Base-by-base conservation (phyloP, 2,797 vertebrate genomes). In the Gymnopithys bicolor region DNA sequence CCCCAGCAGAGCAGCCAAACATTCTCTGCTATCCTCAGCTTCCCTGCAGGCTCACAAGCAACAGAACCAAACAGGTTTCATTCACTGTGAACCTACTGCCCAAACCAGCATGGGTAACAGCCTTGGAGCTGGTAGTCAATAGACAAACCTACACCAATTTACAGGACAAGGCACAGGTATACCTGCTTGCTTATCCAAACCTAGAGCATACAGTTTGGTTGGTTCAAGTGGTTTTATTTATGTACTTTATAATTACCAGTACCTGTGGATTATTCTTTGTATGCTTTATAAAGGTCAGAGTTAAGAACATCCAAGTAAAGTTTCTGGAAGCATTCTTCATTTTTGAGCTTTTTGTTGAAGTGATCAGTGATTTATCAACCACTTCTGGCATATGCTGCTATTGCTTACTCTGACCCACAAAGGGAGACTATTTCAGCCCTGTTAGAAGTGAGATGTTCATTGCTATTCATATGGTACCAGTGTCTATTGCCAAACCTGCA, bases 131-230 rank as follows among this genome's bases (percentile, higher is more conserved):
- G 27, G 27, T 10, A 77, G 9, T 8, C 53, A 45, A 55, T 23
- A 83, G 39, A 58, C 55, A 56, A 67, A 39, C 25, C 41, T 63
- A 19, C 33, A 28, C 0, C 0, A 3, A 41, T 41, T 19, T 84
- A 27, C 21, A 90, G 56, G 32, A 30, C 0, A 0, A n/a, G 23
- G 28, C 51, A 62, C 8, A 51, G 56, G 11, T 4, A 0, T 35
- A 22, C 37, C 35, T 67, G 32, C 43, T 64, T 59, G 19, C 51
- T 81, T 45, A 51, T 46, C 52, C 56, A 53, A 21, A 13, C n/a
- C 62, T 33, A 59, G 30, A 81, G 17, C 30, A 21, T 5, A 6
- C 0, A 35, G 49, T 53, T 74, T 28, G 32, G 32, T 48, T 62
- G 33, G 30, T 84, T 53, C 28, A 78, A 73, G 49, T 19, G 27